A percentile compares a stretch with the other conserved stretches of the same genome.
phyloP scores from a whole-genome alignment of 2,113 vertebrate species.

The Pseudopipra pipra region DNA sequence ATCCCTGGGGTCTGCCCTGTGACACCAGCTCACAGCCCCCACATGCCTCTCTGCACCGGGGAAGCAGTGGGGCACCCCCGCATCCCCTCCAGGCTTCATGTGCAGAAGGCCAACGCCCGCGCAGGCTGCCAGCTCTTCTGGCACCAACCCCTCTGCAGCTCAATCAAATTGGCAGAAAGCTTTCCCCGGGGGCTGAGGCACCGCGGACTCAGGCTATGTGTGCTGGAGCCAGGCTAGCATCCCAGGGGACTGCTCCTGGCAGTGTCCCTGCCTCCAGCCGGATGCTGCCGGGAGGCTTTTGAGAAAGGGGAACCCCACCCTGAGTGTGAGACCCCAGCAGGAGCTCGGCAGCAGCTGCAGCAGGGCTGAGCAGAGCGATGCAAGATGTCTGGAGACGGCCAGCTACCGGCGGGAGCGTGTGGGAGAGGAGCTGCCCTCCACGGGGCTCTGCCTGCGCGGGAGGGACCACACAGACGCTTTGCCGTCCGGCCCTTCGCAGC shows the following conservation, averaged over 20 bases:
- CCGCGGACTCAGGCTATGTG: fast-evolving
- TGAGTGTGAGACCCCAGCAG: neutral
- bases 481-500: fast-evolving
- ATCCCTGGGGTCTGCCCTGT: neutral
- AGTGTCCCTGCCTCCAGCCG: neutral
- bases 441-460: neutral
- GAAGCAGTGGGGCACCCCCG: neutral
- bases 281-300: neutral
- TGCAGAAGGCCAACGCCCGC: neutral
- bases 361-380: neutral
- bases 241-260: neutral
- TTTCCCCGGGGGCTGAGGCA: neutral
- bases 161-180: neutral
- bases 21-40: fast-evolving
- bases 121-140: neutral
- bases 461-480: neutral
- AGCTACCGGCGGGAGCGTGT: neutral
- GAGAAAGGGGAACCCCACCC: neutral
- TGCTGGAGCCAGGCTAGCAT: neutral
- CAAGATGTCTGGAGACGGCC: neutral
- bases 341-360: neutral
- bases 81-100: neutral
- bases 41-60: fast-evolving
- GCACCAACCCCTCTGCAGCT: neutral
- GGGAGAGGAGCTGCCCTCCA: neutral